Percentiles rank a stretch among this genome's conserved stretches.
These are phyloP conservation scores for Drosophila diplacantha DNA, from an alignment of 2,888 invertebrate species.

Conservation along the genomic window DNA sequence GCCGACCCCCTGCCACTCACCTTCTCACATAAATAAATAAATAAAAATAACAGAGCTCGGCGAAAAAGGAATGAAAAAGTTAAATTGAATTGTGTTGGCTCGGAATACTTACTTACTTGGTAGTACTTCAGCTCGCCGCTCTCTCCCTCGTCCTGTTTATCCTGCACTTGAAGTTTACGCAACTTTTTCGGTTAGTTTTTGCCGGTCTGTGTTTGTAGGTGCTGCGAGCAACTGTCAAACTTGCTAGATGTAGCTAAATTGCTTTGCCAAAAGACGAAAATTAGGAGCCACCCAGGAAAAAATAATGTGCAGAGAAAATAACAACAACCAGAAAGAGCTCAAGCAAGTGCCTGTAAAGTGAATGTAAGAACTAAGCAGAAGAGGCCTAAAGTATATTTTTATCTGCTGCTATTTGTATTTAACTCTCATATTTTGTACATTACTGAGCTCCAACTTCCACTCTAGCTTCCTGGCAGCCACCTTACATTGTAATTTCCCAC, in stretches of 20 bases:
- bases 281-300: constrained; percentile 11
- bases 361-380: not conserved
- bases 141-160: constrained; percentile 18
- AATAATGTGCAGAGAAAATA: not conserved
- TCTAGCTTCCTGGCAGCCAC: constrained; percentile 9
- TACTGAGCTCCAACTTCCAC: not conserved
- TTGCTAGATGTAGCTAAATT: constrained; percentile 52
- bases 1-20: constrained; percentile 1
- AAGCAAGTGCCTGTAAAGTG: not conserved
- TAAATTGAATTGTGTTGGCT: constrained; percentile 71
- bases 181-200: constrained; percentile 57
- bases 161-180: constrained; percentile 62
- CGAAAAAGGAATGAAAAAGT: constrained; percentile 68
- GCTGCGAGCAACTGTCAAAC: constrained; percentile 62
- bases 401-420: not conserved
- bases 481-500: constrained; percentile 38
- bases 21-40: constrained; percentile 49
- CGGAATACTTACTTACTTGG: constrained; percentile 64
- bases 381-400: not conserved
- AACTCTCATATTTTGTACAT: not conserved
- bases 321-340: not conserved
- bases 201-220: constrained; percentile 34
- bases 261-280: constrained; percentile 29
- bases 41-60: constrained; percentile 67
- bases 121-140: constrained; percentile 17